Percentiles rank a stretch among this genome's conserved stretches.
phyloP scores from a whole-genome alignment of 2,888 invertebrate genomes.

The Drosophila atripex region DNA sequence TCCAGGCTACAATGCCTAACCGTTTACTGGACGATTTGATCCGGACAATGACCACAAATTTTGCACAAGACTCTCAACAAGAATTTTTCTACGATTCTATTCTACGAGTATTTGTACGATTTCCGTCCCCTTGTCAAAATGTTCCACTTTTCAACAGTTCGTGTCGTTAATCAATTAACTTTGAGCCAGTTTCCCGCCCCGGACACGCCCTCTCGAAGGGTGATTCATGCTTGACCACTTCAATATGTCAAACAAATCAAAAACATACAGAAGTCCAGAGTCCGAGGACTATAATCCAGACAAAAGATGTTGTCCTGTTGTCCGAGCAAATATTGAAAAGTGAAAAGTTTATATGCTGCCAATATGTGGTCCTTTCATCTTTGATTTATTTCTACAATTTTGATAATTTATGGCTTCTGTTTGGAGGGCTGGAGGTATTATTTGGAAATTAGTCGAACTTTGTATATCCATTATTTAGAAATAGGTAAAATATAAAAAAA shows the following conservation, averaged over 20 bases:
- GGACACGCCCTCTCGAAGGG: slow-evolving; percentile 55
- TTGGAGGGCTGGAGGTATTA: not conserved
- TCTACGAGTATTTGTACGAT: slow-evolving; percentile 21
- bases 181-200: slow-evolving; percentile 51
- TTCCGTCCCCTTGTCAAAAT: slow-evolving; percentile 28
- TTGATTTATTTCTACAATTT: slow-evolving; percentile 80
- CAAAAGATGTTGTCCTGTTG: slow-evolving; percentile 36
- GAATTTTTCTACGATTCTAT: slow-evolving; percentile 31
- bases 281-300: slow-evolving; percentile 8
- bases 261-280: slow-evolving; percentile 49
- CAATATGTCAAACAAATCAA: slow-evolving; percentile 82
- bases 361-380: slow-evolving; percentile 51
- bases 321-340: slow-evolving; percentile 74
- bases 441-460: slow-evolving; percentile 1
- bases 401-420: slow-evolving; percentile 77
- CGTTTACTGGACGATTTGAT: slow-evolving; percentile 68
- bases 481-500: not conserved
- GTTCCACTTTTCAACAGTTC: slow-evolving; percentile 48
- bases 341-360: slow-evolving; percentile 71
- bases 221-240: slow-evolving; percentile 77
- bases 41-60: slow-evolving; percentile 78
- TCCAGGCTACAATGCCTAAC: slow-evolving; percentile 29
- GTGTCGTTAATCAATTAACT: slow-evolving; percentile 77
- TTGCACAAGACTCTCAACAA: slow-evolving; percentile 35
- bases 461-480: slow-evolving; percentile 1